These are phyloP conservation scores for Callopanchax toddi DNA, from an alignment of 2,113 vertebrate species.

Conservation along the genomic window DNA sequence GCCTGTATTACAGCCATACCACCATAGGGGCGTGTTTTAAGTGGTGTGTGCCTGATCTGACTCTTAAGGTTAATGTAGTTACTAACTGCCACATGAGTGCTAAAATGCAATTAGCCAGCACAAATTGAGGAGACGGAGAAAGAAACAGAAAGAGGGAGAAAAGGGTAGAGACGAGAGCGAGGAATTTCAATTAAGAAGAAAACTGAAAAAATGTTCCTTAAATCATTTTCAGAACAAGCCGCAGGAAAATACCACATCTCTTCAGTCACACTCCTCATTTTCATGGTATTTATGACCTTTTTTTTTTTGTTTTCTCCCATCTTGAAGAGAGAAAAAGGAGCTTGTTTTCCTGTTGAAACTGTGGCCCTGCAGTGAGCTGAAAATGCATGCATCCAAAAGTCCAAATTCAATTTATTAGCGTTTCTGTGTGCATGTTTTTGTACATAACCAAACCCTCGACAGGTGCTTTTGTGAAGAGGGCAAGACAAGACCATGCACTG, in stretches of 20 bases:
- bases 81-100: constrained; percentile 40
- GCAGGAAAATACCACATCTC: constrained; percentile 25
- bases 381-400: constrained; percentile 23
- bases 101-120: constrained; percentile 60
- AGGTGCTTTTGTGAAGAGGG: constrained; percentile 8
- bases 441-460: background rate
- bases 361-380: background rate
- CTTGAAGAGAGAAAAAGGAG: constrained; percentile 4
- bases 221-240: constrained; percentile 28
- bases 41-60: constrained; percentile 59
- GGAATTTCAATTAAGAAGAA: constrained; percentile 52
- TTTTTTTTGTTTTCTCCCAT: constrained; percentile 10
- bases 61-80: constrained; percentile 64
- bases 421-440: background rate
- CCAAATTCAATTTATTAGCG: constrained; percentile 15
- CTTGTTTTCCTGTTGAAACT: background rate
- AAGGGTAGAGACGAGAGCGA: constrained; percentile 23
- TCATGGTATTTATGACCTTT: constrained; percentile 19
- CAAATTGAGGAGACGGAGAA: constrained; percentile 52
- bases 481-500: constrained; percentile 9
- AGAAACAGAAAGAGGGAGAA: constrained; percentile 13
- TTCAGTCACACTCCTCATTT: constrained; percentile 41
- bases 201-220: background rate
- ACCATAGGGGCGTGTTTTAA: constrained; percentile 59
- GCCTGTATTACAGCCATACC: constrained; percentile 52